These are phyloP conservation scores for Saccopteryx bilineata DNA, from an alignment of 2,113 vertebrate genomes.

Conservation along the genomic window DNA sequence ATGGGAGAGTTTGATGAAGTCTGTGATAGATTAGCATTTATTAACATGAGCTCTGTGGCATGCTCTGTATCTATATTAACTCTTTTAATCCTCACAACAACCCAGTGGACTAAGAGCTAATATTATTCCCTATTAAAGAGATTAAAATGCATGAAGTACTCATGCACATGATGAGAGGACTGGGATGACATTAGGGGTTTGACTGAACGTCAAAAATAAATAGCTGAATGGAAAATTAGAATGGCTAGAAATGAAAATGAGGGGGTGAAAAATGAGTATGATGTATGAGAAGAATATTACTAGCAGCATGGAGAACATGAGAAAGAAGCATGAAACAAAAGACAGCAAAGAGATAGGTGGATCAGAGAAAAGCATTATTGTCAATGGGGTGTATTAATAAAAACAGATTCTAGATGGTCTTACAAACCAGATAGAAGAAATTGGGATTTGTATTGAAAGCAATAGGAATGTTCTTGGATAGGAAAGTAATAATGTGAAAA, in stretches of 20 bases:
- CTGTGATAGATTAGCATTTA: background rate
- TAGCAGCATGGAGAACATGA: background rate
- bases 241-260: background rate
- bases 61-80: background rate
- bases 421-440: background rate
- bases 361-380: background rate
- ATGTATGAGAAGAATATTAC: background rate
- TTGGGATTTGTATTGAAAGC: background rate
- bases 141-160: background rate
- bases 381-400: background rate
- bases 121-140: background rate
- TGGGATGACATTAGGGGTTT: background rate
- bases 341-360: background rate
- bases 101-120: background rate
- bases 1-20: background rate
- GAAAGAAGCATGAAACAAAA: background rate
- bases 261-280: background rate
- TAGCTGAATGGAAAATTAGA: background rate
- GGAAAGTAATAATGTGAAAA: background rate
- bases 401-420: background rate
- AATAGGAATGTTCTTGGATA: background rate
- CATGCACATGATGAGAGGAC: background rate
- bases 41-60: background rate
- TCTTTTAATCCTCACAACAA: background rate
- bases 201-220: background rate